Evolutionary conservation across 2,888 invertebrate genomes (phyloP).

Genomic region (Strigamia transsilvanica): DNA sequence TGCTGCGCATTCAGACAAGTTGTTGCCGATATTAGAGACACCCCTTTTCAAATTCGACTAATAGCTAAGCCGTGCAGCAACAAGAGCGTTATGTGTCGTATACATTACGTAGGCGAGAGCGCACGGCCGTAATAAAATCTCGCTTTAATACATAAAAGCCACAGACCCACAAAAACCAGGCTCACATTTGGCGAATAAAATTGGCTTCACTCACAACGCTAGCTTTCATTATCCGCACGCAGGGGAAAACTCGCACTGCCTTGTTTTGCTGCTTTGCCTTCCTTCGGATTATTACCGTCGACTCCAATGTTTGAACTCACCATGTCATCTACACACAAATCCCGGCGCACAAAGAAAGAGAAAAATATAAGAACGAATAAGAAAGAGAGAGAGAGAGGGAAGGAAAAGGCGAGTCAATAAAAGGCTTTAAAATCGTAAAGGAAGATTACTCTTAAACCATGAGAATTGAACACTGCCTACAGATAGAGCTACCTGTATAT

Average conservation of each 20-base stretch:
- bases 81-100: constrained; percentile 48
- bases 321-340: constrained; percentile 45
- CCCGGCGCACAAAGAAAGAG: constrained; percentile 13
- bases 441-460: constrained; percentile 46
- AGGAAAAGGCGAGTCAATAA: constrained; percentile 35
- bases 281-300: constrained; percentile 31
- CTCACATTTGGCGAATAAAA: constrained; percentile 43
- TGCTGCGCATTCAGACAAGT: constrained; percentile 39
- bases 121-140: constrained; percentile 47
- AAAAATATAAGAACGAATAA: neutral
- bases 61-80: constrained; percentile 35
- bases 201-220: constrained; percentile 49
- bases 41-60: constrained; percentile 48
- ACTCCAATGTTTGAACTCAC: constrained; percentile 43
- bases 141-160: constrained; percentile 49
- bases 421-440: constrained; percentile 43
- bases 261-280: constrained; percentile 31
- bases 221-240: constrained; percentile 41
- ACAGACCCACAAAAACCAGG: constrained; percentile 49
- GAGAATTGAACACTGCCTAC: constrained; percentile 37
- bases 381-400: neutral
- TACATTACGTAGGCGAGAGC: constrained; percentile 49
- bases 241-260: constrained; percentile 33
- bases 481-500: constrained; percentile 48
- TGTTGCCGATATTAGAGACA: constrained; percentile 49